These are phyloP conservation scores for Tapirus indicus DNA, from an alignment of 2,797 vertebrate species.

Conservation along the genomic window DNA sequence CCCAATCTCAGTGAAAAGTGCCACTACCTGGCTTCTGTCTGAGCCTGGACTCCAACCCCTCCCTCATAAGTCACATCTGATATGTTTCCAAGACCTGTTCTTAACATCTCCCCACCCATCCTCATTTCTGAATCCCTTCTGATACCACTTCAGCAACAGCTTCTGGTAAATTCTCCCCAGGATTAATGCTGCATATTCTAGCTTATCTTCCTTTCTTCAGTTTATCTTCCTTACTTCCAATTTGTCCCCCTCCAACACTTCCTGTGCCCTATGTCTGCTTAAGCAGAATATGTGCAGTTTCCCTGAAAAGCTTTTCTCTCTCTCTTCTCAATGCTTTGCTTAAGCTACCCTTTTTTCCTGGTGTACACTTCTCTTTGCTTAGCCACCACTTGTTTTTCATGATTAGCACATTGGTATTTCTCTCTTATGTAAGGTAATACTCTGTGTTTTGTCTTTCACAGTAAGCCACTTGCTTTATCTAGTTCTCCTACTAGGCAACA, in stretches of 20 bases:
- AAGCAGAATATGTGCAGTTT: background rate
- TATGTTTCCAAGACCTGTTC: background rate
- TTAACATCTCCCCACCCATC: background rate
- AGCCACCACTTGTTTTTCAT: background rate
- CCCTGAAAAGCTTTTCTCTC: background rate
- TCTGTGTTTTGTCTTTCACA: background rate
- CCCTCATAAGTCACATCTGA: background rate
- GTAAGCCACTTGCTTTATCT: background rate
- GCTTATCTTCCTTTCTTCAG: background rate
- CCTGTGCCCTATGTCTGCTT: background rate
- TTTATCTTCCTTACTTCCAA: background rate
- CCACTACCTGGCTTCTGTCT: accelerated
- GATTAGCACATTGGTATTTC: background rate
- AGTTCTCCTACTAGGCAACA: accelerated
- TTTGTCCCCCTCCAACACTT: background rate
- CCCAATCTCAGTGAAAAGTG: background rate
- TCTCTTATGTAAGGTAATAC: background rate
- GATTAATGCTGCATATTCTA: background rate
- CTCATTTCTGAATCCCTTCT: background rate
- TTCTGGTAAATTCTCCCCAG: background rate
- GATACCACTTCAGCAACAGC: background rate
- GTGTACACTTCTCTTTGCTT: background rate
- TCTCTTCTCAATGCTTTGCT: background rate
- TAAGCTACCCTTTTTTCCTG: background rate
- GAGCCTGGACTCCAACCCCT: background rate